Conservation (phyloP, 2,888 invertebrate species). For the Nipponacmea schrenckii region DNA sequence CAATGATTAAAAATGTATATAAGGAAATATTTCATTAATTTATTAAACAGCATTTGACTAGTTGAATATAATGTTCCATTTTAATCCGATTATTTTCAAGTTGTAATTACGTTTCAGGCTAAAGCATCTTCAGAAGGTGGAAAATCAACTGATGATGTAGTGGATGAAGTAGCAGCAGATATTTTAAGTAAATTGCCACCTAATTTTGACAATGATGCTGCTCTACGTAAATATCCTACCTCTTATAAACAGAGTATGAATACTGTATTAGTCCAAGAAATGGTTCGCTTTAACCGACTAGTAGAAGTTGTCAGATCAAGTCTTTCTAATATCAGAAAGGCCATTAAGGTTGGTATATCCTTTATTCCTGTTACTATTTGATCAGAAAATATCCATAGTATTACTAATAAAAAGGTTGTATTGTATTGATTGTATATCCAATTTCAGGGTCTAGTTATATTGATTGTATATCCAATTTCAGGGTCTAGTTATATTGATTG, state of each 20-base stretch:
- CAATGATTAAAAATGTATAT: no score
- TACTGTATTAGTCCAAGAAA: conserved; percentile 69
- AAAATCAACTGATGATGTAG: conserved; percentile 82
- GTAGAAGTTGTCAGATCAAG: conserved; percentile 61
- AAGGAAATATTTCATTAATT: no score
- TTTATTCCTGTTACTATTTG: neutral
- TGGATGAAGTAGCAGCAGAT: conserved; percentile 82
- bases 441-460: no score
- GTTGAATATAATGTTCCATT: no score
- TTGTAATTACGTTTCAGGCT: conserved; percentile 44
- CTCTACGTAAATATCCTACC: conserved; percentile 67
- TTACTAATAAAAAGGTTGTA: neutral
- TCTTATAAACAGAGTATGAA: conserved; percentile 69
- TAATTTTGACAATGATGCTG: conserved; percentile 67
- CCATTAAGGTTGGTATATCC: conserved; percentile 64
- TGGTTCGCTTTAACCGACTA: conserved; percentile 68
- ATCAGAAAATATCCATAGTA: neutral
- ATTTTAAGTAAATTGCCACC: conserved; percentile 74
- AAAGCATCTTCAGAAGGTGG: conserved; percentile 68
- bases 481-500: no score
- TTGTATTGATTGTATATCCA: neutral
- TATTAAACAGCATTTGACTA: no score
- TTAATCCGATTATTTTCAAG: neutral
- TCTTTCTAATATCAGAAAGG: conserved; percentile 66
- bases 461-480: no score